A percentile compares a stretch with the other conserved stretches of the same genome.
Conservation (phyloP, 2,888 invertebrate species). For the Lithophane leautieri region DNA sequence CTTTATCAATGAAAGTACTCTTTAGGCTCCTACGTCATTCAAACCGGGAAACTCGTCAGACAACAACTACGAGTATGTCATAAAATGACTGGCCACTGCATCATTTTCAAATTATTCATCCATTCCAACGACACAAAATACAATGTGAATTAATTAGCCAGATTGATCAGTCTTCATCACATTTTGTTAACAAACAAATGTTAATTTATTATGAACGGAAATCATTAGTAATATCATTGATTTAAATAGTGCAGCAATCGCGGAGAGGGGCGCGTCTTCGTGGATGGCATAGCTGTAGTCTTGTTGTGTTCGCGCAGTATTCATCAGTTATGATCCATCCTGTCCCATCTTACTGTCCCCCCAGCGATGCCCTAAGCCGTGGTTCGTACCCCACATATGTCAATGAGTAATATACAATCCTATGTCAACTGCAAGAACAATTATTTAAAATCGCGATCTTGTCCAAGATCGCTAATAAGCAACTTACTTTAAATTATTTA, state of each 20-base stretch:
- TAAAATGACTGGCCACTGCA: background rate
- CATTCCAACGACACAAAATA: background rate
- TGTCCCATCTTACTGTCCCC: too few relatives aligned
- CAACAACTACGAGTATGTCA: background rate
- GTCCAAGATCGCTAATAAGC: background rate
- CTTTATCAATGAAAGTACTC: too few relatives aligned
- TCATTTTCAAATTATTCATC: too few relatives aligned
- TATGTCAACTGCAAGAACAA: background rate
- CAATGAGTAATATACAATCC: too few relatives aligned
- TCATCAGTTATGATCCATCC: too few relatives aligned
- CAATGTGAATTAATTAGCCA: background rate
- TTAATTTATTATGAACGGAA: background rate
- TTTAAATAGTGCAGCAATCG: too few relatives aligned
- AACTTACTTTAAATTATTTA: background rate
- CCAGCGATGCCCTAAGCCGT: too few relatives aligned
- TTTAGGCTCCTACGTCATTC: background rate
- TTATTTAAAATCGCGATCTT: background rate
- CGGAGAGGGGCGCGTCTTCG: too few relatives aligned
- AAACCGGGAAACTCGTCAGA: background rate
- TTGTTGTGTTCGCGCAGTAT: too few relatives aligned
- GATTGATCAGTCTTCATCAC: background rate
- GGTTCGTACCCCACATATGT: too few relatives aligned
- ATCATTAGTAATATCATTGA: background rate
- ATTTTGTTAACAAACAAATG: background rate
- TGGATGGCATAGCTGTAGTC: too few relatives aligned